phyloP scores from a whole-genome alignment of 2,113 vertebrate genomes.

The Barnardius zonarius region DNA sequence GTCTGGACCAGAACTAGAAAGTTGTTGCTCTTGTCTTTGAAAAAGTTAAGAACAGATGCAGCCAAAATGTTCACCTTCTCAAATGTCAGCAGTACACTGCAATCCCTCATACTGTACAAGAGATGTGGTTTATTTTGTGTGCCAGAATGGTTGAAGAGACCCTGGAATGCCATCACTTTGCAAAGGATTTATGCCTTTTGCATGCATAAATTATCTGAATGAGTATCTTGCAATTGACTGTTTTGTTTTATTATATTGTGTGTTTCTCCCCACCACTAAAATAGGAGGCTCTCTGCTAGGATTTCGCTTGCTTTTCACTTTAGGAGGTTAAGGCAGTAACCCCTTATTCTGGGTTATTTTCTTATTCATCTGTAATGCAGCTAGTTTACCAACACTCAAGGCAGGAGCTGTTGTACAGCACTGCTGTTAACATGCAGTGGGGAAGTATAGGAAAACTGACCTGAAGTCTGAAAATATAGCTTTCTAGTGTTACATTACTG shows the following conservation, averaged over 20 bases:
- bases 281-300: neutral
- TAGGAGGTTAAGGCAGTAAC: neutral
- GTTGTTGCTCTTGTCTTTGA: neutral
- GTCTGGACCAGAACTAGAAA: neutral
- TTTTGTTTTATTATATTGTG: neutral
- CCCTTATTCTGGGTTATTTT: neutral
- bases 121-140: neutral
- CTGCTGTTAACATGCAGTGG: neutral
- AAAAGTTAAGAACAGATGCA: neutral
- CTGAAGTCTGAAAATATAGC: neutral
- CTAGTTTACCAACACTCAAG: neutral
- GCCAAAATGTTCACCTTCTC: neutral
- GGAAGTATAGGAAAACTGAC: neutral
- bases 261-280: neutral
- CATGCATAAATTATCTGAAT: neutral
- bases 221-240: neutral
- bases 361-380: neutral
- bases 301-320: neutral
- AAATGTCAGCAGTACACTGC: neutral
- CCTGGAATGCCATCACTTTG: neutral
- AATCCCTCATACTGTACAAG: neutral
- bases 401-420: neutral
- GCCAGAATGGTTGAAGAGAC: neutral
- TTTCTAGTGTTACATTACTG: neutral
- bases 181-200: neutral